Conservation (phyloP, 2,888 invertebrate genomes). For the Listrodromus nycthemerus region DNA sequence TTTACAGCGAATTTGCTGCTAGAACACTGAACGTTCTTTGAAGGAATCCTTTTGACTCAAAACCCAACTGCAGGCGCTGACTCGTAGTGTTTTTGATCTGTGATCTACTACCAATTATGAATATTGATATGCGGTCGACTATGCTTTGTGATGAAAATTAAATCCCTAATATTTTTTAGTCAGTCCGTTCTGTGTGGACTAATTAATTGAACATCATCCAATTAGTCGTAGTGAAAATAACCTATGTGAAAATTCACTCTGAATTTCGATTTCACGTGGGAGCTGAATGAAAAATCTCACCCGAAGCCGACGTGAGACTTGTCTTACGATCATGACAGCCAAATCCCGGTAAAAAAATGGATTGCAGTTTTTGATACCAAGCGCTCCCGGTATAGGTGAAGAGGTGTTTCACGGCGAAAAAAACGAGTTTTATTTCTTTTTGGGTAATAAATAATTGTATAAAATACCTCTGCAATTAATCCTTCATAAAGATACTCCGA, state of each 20-base stretch:
- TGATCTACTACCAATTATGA: not conserved
- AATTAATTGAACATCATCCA: conserved; percentile 16
- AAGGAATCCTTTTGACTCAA: not conserved
- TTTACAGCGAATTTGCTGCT: not conserved
- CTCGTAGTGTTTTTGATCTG: not conserved
- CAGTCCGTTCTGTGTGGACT: not conserved
- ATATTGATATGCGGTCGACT: not conserved
- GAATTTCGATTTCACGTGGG: not conserved
- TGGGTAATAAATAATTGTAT: too few relatives aligned
- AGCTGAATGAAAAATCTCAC: too few relatives aligned
- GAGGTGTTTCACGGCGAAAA: too few relatives aligned
- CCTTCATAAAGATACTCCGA: too few relatives aligned
- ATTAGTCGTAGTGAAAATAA: conserved; percentile 1
- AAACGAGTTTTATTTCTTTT: too few relatives aligned
- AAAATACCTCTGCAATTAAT: too few relatives aligned
- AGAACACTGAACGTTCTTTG: not conserved
- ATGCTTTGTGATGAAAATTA: not conserved
- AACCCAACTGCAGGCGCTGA: not conserved
- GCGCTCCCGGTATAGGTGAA: too few relatives aligned
- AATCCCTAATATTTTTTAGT: not conserved
- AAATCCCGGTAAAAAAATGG: too few relatives aligned
- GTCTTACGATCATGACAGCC: too few relatives aligned
- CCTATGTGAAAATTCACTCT: not conserved
- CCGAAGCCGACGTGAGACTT: too few relatives aligned
- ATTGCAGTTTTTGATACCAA: too few relatives aligned